Evolutionary conservation across 2,797 vertebrate genomes (phyloP), one percentile per base, ranked within the genome.

Genomic region (Eulemur mongoz): DNA sequence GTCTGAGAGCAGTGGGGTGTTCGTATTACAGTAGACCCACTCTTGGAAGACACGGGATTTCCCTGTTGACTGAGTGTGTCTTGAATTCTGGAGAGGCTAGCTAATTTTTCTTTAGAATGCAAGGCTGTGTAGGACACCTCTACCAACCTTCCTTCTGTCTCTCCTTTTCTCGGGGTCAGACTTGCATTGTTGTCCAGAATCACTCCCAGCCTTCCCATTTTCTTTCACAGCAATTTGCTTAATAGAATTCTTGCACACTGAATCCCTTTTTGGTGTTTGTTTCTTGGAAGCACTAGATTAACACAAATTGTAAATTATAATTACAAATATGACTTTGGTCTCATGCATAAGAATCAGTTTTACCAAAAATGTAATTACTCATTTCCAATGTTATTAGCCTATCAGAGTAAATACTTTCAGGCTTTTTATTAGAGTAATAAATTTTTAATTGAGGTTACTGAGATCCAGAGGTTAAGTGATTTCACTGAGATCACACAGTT

Each of bases 351-450:
- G 30, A 78, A 84, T 57, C 32, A 48, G 22, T 70, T 85, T 85
- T 80, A 52, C 6, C 23, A 80, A 86, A 35, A 52, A 63, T n/a
- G n/a, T 78, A 90, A 59, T 89, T 61, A 72, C 27, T 79, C 52
- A 25, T 72, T 30, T 63, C 5, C 72, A 57, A 48, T 63, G 13
- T 81, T 85, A 84, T 80, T 89, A 91, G 4, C 13, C 57, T 93
- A 88, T 54, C 43, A 80, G 57, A 88, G 81, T 84, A 85, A 76
- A 73, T 84, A 75, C n/a, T 80, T 94, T 84, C 22, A 85, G 52
- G 52, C 5, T 91, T 82, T 52, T 63, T 85, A 83, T 88, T 84
- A 91, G 9, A 89, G 23, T 59, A 73, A 80, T 75, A 75, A 65
- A 48, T 48, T 79, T 89, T 90, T 94, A 67, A 88, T 65, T 61